A percentile compares a stretch with the other conserved stretches of the same genome.
phyloP scores from a whole-genome alignment of 2,888 invertebrate genomes.

The Tachina fera region DNA sequence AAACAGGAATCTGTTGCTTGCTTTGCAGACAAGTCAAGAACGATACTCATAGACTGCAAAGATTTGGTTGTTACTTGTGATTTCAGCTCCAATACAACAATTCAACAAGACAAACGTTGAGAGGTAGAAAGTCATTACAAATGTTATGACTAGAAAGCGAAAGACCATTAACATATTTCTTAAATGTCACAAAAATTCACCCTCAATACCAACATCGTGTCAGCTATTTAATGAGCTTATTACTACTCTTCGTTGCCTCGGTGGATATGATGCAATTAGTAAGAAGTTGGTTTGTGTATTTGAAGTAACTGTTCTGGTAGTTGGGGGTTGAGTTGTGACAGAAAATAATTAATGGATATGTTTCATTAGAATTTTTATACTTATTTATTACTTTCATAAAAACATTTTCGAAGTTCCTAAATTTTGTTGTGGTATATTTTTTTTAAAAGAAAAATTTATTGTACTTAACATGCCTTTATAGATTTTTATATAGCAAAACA shows the following conservation, averaged over 20 bases:
- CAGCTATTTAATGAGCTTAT: not conserved
- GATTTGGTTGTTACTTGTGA: not conserved
- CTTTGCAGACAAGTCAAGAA: not conserved
- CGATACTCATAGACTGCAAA: not conserved
- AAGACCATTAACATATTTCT: slow-evolving; percentile 21
- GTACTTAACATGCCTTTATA: too few species aligned
- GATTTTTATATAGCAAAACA: too few species aligned
- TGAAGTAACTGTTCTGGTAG: too few species aligned
- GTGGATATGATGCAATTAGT: too few species aligned
- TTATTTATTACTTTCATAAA: not conserved
- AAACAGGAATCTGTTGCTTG: not conserved
- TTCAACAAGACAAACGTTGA: not conserved
- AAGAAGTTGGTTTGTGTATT: not conserved
- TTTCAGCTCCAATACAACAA: not conserved
- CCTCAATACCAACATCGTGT: slow-evolving; percentile 17
- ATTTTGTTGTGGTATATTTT: too few species aligned
- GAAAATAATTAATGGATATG: not conserved
- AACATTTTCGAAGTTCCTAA: too few species aligned
- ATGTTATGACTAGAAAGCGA: not conserved
- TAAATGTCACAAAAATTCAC: slow-evolving; percentile 26
- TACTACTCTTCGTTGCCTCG: not conserved
- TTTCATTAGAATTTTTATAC: not conserved
- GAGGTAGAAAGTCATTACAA: slow-evolving; percentile 1
- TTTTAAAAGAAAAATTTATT: too few species aligned
- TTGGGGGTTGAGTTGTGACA: not conserved